phyloP scores from a whole-genome alignment of 92 coral and sea anemone genomes.

The Epizoanthus rinbou region DNA sequence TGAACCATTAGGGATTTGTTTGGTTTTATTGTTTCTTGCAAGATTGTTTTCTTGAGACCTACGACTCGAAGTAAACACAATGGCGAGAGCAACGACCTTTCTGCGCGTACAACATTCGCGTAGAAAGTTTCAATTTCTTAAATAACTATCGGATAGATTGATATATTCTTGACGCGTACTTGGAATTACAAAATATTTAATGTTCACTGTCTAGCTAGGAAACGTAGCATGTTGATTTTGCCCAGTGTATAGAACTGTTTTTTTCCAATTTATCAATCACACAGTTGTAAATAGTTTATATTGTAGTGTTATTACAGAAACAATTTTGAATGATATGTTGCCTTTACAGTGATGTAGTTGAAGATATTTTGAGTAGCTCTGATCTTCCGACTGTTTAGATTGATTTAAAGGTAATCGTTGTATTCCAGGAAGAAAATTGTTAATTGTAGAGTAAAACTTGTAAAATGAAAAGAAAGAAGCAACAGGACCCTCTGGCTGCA shows the following conservation, averaged over 20 bases:
- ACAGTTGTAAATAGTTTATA: neutral
- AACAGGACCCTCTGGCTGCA: slow-evolving; percentile 1
- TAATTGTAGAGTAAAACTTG: no score
- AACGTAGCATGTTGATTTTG: neutral
- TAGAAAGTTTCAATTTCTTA: neutral
- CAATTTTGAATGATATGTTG: neutral
- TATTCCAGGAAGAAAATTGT: no score
- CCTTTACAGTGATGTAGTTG: no score
- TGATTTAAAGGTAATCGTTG: no score
- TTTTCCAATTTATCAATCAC: neutral
- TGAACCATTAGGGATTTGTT: neutral
- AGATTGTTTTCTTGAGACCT: no score
- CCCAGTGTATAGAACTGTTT: neutral
- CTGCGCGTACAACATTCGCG: no score
- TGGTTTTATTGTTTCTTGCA: no score
- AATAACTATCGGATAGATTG: neutral
- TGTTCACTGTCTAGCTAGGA: neutral
- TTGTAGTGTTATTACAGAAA: neutral
- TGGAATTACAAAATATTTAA: neutral
- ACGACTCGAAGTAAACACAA: no score
- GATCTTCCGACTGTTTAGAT: no score
- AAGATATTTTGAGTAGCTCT: no score
- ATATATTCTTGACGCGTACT: neutral
- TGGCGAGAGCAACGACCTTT: no score
- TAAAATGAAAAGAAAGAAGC: no score